phyloP scores from a whole-genome alignment of 35 echinoderm and acorn worm genomes.

The Ophiothrix spiculata region DNA sequence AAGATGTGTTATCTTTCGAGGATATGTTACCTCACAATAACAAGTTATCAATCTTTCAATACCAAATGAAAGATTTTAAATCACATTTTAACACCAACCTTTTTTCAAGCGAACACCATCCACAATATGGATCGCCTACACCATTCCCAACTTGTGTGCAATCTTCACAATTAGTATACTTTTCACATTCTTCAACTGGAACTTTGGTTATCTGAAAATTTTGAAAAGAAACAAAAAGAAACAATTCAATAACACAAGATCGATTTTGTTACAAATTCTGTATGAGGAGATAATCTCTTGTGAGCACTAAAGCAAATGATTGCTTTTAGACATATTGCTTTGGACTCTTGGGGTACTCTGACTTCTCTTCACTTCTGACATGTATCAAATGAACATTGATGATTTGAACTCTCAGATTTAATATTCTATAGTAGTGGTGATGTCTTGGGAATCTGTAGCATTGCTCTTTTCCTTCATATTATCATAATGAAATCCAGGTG shows the following conservation, averaged over 20 bases:
- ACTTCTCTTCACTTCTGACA: not conserved
- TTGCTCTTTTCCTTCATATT: too few species aligned
- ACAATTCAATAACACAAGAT: not conserved
- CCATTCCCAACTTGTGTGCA: slow-evolving; percentile 59
- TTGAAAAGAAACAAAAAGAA: slow-evolving; percentile 3
- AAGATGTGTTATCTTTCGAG: too few species aligned
- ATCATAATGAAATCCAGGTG: too few species aligned
- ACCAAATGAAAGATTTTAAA: not conserved
- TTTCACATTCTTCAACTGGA: slow-evolving; percentile 73
- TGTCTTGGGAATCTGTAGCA: too few species aligned
- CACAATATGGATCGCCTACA: slow-evolving; percentile 81
- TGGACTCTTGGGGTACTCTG: not conserved
- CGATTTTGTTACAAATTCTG: not conserved
- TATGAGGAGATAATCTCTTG: not conserved
- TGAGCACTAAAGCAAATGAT: not conserved
- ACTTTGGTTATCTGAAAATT: slow-evolving; percentile 70
- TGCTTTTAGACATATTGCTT: not conserved
- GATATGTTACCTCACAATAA: not conserved
- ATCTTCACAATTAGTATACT: slow-evolving; percentile 58
- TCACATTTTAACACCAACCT: slow-evolving; percentile 36
- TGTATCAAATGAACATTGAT: not conserved
- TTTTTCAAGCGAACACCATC: slow-evolving; percentile 74
- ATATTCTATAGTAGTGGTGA: too few species aligned
- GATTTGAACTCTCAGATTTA: not conserved
- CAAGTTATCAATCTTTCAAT: not conserved